These are phyloP conservation scores for Samia ricini DNA, from an alignment of 1,140 invertebrate genomes.

Conservation along the genomic window DNA sequence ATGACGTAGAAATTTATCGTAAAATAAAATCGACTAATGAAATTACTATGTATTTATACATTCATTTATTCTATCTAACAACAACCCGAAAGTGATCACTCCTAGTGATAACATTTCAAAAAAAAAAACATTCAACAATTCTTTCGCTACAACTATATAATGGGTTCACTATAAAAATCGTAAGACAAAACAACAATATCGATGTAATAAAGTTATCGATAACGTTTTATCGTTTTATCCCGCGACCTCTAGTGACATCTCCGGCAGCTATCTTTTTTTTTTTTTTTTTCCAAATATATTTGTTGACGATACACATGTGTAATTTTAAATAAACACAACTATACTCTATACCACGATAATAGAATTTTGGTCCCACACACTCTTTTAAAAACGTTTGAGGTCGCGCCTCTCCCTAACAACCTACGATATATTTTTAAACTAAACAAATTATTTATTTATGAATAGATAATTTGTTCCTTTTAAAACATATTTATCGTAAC, in stretches of 20 bases:
- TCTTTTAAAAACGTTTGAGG: constrained; percentile 3
- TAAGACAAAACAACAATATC: constrained; percentile 3
- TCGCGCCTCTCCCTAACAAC: not conserved
- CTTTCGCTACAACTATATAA: not conserved
- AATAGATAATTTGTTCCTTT: not conserved
- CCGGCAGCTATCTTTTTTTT: not conserved
- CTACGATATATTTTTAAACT: not conserved
- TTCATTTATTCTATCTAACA: constrained; percentile 57
- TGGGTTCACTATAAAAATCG: not conserved
- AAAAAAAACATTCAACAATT: constrained; percentile 13
- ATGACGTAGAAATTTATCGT: not conserved
- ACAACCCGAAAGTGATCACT: constrained; percentile 58
- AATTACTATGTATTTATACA: constrained; percentile 14
- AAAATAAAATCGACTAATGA: constrained; percentile 3
- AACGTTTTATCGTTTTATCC: not conserved
- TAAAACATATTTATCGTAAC: not conserved
- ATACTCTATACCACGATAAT: constrained; percentile 6
- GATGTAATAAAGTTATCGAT: not conserved
- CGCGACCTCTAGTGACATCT: not conserved
- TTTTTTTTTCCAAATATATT: too few species aligned
- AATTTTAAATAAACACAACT: too few species aligned
- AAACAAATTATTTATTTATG: not conserved
- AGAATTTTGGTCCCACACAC: constrained; percentile 61
- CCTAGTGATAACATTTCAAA: constrained; percentile 32
- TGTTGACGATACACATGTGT: too few species aligned